phyloP scores from a whole-genome alignment of 2,113 vertebrate genomes.

The Corythaixoides concolor region DNA sequence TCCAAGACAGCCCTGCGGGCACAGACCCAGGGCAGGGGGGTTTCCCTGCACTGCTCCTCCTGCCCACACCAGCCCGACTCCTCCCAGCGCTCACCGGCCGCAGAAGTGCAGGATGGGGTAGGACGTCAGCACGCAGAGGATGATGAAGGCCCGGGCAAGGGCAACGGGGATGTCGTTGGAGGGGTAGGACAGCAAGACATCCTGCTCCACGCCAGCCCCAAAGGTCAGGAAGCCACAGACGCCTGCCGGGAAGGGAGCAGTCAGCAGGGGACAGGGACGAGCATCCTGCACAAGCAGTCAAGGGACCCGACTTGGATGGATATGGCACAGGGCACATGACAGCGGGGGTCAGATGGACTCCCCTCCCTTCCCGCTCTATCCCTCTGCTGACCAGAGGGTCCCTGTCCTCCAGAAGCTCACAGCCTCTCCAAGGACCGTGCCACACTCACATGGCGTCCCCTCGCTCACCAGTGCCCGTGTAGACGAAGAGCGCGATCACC shows the following conservation, averaged over 20 bases:
- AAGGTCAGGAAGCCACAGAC: slow-evolving; percentile 95
- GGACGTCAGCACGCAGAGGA: slow-evolving; percentile 91
- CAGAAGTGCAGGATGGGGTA: slow-evolving; percentile 98
- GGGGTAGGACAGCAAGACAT: slow-evolving; percentile 93
- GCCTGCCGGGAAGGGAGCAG: slow-evolving; percentile 70
- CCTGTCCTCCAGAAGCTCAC: background rate
- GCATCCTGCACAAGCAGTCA: background rate
- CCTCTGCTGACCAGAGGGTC: background rate
- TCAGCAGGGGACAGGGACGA: background rate
- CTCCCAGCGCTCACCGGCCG: slow-evolving; percentile 79
- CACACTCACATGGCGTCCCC: fast-evolving
- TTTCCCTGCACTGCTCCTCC: fast-evolving
- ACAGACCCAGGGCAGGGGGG: background rate
- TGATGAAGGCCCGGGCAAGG: slow-evolving; percentile 91
- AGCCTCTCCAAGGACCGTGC: background rate
- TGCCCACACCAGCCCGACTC: background rate
- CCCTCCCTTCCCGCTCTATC: background rate
- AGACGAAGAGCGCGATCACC: slow-evolving; percentile 94
- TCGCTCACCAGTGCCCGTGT: slow-evolving; percentile 89
- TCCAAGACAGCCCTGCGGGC: slow-evolving; percentile 88
- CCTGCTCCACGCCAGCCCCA: slow-evolving; percentile 86
- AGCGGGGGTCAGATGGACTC: background rate
- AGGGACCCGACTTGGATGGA: background rate
- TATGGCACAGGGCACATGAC: background rate
- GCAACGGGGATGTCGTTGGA: slow-evolving; percentile 90